Conservation (phyloP, 2,888 invertebrate species). For the Luperina testacea region DNA sequence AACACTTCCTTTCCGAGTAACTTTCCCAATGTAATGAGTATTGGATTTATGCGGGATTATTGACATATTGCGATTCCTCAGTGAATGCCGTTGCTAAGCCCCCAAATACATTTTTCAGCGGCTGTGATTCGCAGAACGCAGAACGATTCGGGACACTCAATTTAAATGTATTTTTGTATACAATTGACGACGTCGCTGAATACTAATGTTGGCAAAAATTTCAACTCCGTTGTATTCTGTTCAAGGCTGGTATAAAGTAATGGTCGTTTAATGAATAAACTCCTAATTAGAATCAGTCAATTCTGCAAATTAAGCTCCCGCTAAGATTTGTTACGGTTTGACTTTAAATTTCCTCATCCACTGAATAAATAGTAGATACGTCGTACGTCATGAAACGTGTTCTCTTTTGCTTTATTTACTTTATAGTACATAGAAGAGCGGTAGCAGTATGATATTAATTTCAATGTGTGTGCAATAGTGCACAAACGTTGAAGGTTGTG, state of each 20-base stretch:
- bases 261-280: constrained; percentile 60
- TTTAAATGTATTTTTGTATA: constrained; percentile 59
- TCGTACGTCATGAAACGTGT: constrained; percentile 22
- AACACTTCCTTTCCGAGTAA: constrained; percentile 15
- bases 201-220: constrained; percentile 59
- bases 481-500: constrained; percentile 52
- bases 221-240: constrained; percentile 47
- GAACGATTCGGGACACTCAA: constrained; percentile 54
- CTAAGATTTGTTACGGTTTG: constrained; percentile 41
- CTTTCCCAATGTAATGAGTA: constrained; percentile 41
- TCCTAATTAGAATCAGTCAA: constrained; percentile 55
- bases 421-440: constrained; percentile 4
- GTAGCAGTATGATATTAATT: constrained; percentile 26
- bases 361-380: constrained; percentile 28
- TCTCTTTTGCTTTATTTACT: constrained; percentile 28
- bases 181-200: constrained; percentile 54
- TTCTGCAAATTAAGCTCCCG: constrained; percentile 44
- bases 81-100: constrained; percentile 23
- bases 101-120: constrained; percentile 47
- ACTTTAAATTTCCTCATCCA: constrained; percentile 43
- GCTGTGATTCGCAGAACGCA: constrained; percentile 36
- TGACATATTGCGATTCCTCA: constrained; percentile 46
- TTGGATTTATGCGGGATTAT: constrained; percentile 30
- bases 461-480: constrained; percentile 38
- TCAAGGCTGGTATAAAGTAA: constrained; percentile 52